Evolutionary conservation across 2,888 invertebrate genomes (phyloP).

Genomic region (Tromatobia lineatoria): DNA sequence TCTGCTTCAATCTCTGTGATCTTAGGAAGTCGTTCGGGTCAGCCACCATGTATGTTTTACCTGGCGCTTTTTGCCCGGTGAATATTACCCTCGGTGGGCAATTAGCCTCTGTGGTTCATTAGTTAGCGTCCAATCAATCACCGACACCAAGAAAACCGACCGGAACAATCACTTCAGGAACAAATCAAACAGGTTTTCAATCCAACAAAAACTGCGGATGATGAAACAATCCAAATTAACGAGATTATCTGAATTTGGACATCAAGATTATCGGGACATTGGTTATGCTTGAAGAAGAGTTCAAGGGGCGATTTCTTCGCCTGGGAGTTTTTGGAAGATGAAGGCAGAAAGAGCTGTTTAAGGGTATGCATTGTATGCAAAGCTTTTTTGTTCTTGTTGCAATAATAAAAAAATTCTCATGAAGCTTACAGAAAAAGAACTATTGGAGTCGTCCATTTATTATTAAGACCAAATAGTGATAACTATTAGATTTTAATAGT

Average conservation of each 20-base stretch:
- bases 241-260: too few species aligned
- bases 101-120: constrained; percentile 78
- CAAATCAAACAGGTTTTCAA: background rate
- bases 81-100: constrained; percentile 75
- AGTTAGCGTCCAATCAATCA: constrained; percentile 81
- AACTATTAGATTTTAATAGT: too few species aligned
- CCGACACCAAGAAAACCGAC: constrained; percentile 20
- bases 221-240: constrained; percentile 27
- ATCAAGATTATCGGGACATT: background rate
- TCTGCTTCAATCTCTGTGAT: constrained; percentile 77
- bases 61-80: constrained; percentile 63
- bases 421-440: too few species aligned
- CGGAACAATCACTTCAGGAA: background rate
- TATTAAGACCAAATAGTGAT: too few species aligned
- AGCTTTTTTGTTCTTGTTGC: too few species aligned
- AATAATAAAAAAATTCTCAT: too few species aligned
- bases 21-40: constrained; percentile 75
- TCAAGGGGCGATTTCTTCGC: background rate
- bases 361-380: constrained; percentile 19
- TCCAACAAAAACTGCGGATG: constrained; percentile 8
- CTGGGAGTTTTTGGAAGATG: background rate
- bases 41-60: constrained; percentile 63
- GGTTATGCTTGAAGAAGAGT: background rate
- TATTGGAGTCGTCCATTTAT: too few species aligned
- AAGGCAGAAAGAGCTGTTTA: background rate